Base-by-base conservation (phyloP, 2,888 invertebrate genomes). In the Clivina fossor region DNA sequence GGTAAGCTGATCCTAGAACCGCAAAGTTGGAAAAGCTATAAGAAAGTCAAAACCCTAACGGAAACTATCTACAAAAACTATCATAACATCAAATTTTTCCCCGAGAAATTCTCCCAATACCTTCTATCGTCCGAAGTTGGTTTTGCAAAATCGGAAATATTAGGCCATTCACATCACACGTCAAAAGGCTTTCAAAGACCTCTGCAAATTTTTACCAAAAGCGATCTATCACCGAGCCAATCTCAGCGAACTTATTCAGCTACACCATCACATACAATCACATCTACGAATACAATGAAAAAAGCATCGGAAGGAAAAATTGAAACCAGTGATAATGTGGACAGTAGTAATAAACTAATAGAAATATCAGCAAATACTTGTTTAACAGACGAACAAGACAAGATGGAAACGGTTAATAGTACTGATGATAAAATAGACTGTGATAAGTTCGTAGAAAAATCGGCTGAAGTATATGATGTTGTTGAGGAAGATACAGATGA, bases 11-110 rank as follows among this genome's bases (percentile, higher is more conserved):
- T 99, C 58, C 77, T 99, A 16, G 99, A 99, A 72, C 89, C 97
- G 0, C 99, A 99, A 74, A 87, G 89, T 64, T 98, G 94, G 93
- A 84, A 88, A 8, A 93, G 95, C 63, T 99, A 99, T 71, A 89
- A 88, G 66, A 86, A 86, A 66, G 91, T 89, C 74, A 90, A 90
- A 74, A 88, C 87, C 69, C 75, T 93, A 56, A 93, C 93, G 65
- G 89, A 88, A 66, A 84, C 84, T 7, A 93, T 92, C 61, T 90
- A 85, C 71, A 84, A 86, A 66, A 92, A 91, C 71, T 96, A 88
- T 77, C 84, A 86, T 66, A 80, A 80, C 48, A 93, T 96, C 63
- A 85, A 90, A 70, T 82, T 99, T 69, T 88, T 86, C 65, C 98
- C 98, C 5, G 87, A 93, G 64, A 88, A 90, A 68, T 99, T 98